A percentile compares a stretch with the other conserved stretches of the same genome.
Conservation (phyloP, 2,888 invertebrate species). For the Eumerus sabulonum region DNA sequence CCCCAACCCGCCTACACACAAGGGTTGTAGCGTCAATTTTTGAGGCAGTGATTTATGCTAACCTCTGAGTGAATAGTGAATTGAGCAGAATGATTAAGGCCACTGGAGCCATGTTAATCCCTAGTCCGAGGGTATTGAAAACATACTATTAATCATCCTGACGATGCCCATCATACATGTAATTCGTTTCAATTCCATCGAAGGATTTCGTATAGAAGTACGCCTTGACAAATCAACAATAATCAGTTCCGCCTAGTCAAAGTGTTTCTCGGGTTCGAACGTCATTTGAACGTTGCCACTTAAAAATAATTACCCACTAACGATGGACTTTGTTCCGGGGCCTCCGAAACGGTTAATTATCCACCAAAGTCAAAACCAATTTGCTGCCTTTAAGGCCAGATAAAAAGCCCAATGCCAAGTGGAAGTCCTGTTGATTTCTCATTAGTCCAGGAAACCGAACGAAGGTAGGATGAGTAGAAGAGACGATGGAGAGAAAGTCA, state of each 20-base stretch:
- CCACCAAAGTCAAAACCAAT: constrained; percentile 2
- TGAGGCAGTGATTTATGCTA: constrained; percentile 57
- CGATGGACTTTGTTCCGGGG: too few relatives aligned
- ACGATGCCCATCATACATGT: constrained; percentile 51
- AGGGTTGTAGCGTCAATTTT: constrained; percentile 30
- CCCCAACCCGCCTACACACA: neutral
- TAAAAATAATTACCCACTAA: too few relatives aligned
- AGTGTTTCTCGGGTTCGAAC: neutral
- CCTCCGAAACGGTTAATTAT: too few relatives aligned
- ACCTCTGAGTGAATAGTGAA: constrained; percentile 26
- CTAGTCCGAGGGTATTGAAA: constrained; percentile 1
- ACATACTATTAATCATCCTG: constrained; percentile 38
- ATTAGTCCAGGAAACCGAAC: neutral
- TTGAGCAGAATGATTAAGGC: constrained; percentile 33
- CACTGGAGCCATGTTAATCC: constrained; percentile 10
- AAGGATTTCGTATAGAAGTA: too few relatives aligned
- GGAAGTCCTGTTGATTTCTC: constrained; percentile 16
- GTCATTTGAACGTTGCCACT: too few relatives aligned
- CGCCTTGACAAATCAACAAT: too few relatives aligned
- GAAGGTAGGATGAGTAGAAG: neutral
- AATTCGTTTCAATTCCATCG: constrained; percentile 45
- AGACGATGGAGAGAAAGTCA: constrained; percentile 1
- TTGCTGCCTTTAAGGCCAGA: constrained; percentile 4
- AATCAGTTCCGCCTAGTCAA: too few relatives aligned
- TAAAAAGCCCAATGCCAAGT: neutral